A percentile compares a stretch with the other conserved stretches of the same genome.
Conservation (phyloP, 2,888 invertebrate genomes). For the Hyalella azteca region DNA sequence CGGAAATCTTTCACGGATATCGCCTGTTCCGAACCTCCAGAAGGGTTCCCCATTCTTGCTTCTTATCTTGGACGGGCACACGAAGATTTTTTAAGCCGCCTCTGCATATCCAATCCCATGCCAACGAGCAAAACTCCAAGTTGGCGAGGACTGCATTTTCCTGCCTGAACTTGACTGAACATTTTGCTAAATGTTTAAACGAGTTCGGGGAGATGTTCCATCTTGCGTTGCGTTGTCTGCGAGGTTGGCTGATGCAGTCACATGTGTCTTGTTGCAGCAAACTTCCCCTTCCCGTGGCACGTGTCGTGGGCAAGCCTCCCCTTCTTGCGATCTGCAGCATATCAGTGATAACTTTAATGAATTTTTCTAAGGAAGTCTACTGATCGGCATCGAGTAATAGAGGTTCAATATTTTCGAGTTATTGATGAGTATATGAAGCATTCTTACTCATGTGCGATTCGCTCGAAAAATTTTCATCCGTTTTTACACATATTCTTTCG, state of each 20-base stretch:
- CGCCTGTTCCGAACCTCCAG: too few species aligned
- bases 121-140: background rate
- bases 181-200: conserved; percentile 28
- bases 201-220: conserved; percentile 4
- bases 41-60: too few species aligned
- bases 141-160: background rate
- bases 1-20: too few species aligned
- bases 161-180: background rate
- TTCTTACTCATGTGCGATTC: too few species aligned
- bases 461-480: too few species aligned
- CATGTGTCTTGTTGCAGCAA: background rate
- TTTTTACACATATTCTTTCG: too few species aligned
- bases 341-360: too few species aligned
- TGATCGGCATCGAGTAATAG: too few species aligned
- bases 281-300: background rate
- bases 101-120: conserved; percentile 34
- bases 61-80: too few species aligned
- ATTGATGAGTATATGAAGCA: too few species aligned
- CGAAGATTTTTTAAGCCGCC: background rate
- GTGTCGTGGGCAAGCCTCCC: background rate
- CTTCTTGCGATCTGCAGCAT: background rate
- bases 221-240: background rate
- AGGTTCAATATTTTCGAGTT: too few species aligned
- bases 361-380: too few species aligned
- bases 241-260: background rate